A percentile compares a stretch with the other conserved stretches of the same genome.
Conservation (phyloP, 2,888 invertebrate species). For the Pandemis heparana region DNA sequence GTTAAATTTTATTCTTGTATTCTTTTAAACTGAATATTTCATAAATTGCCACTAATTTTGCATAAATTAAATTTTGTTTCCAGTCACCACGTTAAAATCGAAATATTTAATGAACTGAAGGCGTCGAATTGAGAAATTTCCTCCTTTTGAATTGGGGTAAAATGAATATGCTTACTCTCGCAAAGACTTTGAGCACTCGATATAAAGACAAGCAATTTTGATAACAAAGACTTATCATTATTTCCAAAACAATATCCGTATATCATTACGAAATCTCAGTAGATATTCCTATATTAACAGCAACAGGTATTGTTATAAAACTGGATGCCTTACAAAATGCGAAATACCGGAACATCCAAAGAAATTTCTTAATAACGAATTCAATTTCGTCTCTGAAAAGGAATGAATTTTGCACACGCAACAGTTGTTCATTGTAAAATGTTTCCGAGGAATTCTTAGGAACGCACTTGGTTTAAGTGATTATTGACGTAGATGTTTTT, state of each 20-base stretch:
- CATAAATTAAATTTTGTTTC: too few species aligned
- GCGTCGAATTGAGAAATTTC: neutral
- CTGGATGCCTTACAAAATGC: constrained; percentile 6
- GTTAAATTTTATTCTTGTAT: too few species aligned
- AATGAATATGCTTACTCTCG: neutral
- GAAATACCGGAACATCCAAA: constrained; percentile 16
- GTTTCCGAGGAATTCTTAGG: neutral
- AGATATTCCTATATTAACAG: neutral
- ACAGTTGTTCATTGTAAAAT: constrained; percentile 10
- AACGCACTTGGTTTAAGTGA: neutral
- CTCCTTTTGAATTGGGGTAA: neutral
- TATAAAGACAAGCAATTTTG: neutral
- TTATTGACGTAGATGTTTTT: neutral
- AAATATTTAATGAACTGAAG: too few species aligned
- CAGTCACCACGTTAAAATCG: too few species aligned
- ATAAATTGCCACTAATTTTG: too few species aligned
- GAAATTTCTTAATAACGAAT: constrained; percentile 35
- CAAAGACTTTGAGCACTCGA: neutral
- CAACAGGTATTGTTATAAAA: constrained; percentile 27
- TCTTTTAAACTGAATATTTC: too few species aligned
- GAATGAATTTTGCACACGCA: constrained; percentile 33
- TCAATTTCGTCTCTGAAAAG: constrained; percentile 16
- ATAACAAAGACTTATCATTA: neutral
- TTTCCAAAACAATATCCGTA: neutral
- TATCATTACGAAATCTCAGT: neutral